Evolutionary conservation across 2,888 invertebrate species (phyloP), one percentile per base, ranked within the genome.

Genomic region (Phymatocera aterrima): DNA sequence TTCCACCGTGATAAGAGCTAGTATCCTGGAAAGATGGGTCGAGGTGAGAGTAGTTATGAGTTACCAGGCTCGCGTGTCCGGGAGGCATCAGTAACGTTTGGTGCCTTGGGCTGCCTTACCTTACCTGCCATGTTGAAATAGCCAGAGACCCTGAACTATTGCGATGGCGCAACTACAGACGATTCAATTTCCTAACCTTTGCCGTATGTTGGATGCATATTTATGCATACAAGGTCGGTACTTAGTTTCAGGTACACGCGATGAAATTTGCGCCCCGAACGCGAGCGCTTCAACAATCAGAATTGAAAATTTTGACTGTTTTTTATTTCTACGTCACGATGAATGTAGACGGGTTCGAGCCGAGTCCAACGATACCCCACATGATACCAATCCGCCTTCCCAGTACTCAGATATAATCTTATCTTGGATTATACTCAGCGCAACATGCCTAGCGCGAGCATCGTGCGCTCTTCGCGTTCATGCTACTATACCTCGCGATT

Each of bases 31-130:
- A 51, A 72, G 72, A 72, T 72, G 72, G 72, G 72, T 72, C 72
- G 72, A 72, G 51, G 64, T 64, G 80, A 74, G 79, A 70, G 77
- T 78, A 78, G 78, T 79, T 80, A 80, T 77, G 64, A 68, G 77
- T 70, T 68, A 51, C 72, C 72, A 65, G 54, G 70, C 64, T 81
- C 60, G 81, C 81, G 80, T 81, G 81, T 74, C 77, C 78, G 28
- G 57, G 48, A 77, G 72, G 77, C 80, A 81, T 81, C 78, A 81
- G 65, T 80, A 43, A 51, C 43, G 10, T 51, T 21, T n/a, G 48
- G 28, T 51, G 72, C 31, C 68, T 70, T 28, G n/a, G 40, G 1
- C 40, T 48, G 68, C 68, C 72, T 72, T 51, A 34, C 31, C 48
- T 48, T 48, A 18, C 72, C 51, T 40, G 68, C 24, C 68, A 28